A percentile compares a stretch with the other conserved stretches of the same genome.
Conservation (phyloP, 2,797 vertebrate genomes). For the Lepidocolaptes lacrymiger region DNA sequence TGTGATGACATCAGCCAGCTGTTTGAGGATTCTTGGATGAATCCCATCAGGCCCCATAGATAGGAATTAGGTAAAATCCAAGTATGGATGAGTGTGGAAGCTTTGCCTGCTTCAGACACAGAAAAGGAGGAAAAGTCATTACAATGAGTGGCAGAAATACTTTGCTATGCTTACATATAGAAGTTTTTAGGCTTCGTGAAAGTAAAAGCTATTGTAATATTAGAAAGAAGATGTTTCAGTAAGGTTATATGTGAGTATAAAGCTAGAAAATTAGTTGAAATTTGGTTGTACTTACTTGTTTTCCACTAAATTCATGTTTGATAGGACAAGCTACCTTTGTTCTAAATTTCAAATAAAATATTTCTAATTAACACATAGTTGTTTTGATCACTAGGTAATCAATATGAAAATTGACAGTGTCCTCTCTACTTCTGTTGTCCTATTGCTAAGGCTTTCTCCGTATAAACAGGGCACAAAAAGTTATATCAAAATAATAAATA, state of each 20-base stretch:
- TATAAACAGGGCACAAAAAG: not conserved
- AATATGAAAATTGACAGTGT: not conserved
- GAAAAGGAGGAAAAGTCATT: not conserved
- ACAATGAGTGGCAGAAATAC: not conserved
- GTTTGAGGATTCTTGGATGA: not conserved
- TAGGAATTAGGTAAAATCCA: not conserved
- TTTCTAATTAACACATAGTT: not conserved
- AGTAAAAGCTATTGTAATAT: not conserved
- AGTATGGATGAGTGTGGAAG: not conserved
- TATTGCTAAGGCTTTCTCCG: not conserved
- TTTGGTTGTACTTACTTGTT: not conserved
- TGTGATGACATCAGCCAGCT: not conserved
- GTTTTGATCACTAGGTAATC: not conserved
- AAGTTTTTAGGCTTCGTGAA: not conserved
- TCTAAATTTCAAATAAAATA: not conserved
- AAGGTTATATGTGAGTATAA: not conserved
- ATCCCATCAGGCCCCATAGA: not conserved
- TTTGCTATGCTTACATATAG: not conserved
- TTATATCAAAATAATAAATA: not conserved
- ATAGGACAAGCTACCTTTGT: not conserved
- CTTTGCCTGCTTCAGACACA: not conserved
- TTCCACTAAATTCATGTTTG: not conserved
- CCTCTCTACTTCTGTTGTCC: not conserved
- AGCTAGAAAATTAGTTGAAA: not conserved
- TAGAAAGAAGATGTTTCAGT: not conserved